Evolutionary conservation across 2,888 invertebrate species (phyloP), one percentile per base, ranked within the genome.

Genomic region (Acanthosepion esculentum): DNA sequence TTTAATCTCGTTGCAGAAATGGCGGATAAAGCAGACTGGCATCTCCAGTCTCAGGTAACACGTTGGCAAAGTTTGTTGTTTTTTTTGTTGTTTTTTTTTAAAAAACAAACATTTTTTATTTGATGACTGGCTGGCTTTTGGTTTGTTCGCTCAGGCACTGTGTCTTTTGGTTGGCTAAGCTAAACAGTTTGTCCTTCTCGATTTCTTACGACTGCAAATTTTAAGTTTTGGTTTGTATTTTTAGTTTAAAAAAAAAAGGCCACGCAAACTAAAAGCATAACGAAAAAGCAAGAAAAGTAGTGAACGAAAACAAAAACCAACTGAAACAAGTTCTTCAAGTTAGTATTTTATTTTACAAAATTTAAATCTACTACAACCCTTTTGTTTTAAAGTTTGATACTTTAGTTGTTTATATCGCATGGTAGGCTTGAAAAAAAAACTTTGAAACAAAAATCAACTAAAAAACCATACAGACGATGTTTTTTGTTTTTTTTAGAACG

Each of bases 1-100:
- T n/a, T n/a, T 23, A 92, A 53, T 53, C 18, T 53, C 48, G 93
- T 93, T 33, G 53, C 93, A 93, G 29, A 29, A 53, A 93, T 93
- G 93, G 93, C 93, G 41, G 93, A 93, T 29, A 48, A 53, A 53
- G 48, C 48, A 48, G 93, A 93, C 53, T 93, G 93, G 93, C 93
- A 93, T 53, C 93, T 53, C 29, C 93, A 48, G 10, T 53, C 93
- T 93, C 93, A 93, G 93, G 93, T 93, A 92, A 93, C 93, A 93
- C 93, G 93, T 93, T 93, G 93, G 93, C 93, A 29, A 48, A 15
- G 33, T 33, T 78, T 78, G 12, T 78, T 78, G 4, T 15, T 78
- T 78, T 20, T 26, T 59, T 78, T 78, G 4, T 15, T 78, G n/a
- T 20, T 26, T 59, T 41, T 41, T 41, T 41, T 41, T 41, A 41